Percentiles rank a stretch among this genome's conserved stretches.
Evolutionary conservation across 2,888 invertebrate genomes (phyloP).

Genomic region (Drosophila lacicola): DNA sequence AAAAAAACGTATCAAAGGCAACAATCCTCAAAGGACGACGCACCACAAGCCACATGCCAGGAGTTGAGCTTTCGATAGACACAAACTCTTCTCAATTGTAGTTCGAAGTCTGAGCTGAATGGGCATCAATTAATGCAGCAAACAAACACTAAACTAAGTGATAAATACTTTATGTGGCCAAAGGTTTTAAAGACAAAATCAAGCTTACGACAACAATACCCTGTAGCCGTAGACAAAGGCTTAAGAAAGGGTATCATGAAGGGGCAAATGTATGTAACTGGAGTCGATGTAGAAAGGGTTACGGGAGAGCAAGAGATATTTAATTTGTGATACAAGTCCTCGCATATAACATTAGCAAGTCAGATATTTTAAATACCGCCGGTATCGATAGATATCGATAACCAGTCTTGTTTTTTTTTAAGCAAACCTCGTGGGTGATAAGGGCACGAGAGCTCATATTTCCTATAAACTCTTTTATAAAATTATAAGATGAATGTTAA

Average conservation of each 20-base stretch:
- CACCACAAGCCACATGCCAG: conserved; percentile 14
- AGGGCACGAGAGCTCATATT: too few species aligned
- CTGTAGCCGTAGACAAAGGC: background rate
- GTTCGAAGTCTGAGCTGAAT: conserved; percentile 1
- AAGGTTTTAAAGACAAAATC: background rate
- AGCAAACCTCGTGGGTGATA: too few species aligned
- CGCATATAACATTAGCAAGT: too few species aligned
- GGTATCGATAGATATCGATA: background rate
- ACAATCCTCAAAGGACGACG: conserved; percentile 17
- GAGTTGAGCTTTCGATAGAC: background rate
- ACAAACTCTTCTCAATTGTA: background rate
- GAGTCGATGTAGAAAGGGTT: too few species aligned
- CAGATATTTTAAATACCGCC: background rate
- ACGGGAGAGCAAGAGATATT: too few species aligned
- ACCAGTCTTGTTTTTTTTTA: too few species aligned
- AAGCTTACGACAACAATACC: background rate
- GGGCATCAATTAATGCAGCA: conserved; percentile 10
- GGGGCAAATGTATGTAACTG: background rate
- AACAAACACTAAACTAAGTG: background rate
- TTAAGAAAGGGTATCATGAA: background rate
- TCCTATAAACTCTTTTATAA: too few species aligned
- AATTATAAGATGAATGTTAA: too few species aligned
- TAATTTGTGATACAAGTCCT: too few species aligned
- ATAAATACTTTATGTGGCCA: background rate
- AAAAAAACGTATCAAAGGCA: conserved; percentile 13